Conservation (phyloP, 2,888 invertebrate genomes). For the Pandemis cinnamomeana region DNA sequence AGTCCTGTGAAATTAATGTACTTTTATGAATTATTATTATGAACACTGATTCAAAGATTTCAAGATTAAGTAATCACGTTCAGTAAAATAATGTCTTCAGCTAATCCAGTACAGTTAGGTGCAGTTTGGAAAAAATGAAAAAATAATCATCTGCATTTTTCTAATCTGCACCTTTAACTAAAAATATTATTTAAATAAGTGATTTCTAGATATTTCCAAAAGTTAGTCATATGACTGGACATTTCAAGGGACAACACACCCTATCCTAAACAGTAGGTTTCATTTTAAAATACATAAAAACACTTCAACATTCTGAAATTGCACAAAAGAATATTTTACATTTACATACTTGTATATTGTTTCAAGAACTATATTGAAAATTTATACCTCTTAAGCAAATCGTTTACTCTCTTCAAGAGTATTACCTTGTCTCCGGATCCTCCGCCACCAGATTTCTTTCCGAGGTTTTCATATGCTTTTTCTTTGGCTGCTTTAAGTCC, state of each 20-base stretch:
- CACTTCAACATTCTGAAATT: not conserved
- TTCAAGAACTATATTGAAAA: slow-evolving; percentile 5
- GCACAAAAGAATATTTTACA: not conserved
- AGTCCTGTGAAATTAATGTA: too few species aligned
- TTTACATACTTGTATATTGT: slow-evolving; percentile 18
- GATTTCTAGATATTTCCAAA: too few species aligned
- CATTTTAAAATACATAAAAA: not conserved
- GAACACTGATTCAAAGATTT: too few species aligned
- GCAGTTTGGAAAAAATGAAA: too few species aligned
- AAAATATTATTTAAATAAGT: too few species aligned
- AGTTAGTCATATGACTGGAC: not conserved
- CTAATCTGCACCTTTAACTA: too few species aligned
- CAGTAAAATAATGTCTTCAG: too few species aligned
- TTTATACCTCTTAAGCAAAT: slow-evolving; percentile 45
- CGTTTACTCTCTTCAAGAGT: slow-evolving; percentile 45
- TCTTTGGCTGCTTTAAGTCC: slow-evolving; percentile 91
- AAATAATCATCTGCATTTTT: too few species aligned
- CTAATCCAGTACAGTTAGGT: too few species aligned
- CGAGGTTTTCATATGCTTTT: slow-evolving; percentile 88
- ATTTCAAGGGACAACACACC: not conserved
- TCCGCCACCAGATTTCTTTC: slow-evolving; percentile 83
- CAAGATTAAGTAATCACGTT: too few species aligned
- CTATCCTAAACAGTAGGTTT: not conserved
- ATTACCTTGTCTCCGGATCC: slow-evolving; percentile 74
- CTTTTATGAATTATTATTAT: too few species aligned